These are phyloP conservation scores for Synodontis membranacea DNA, from an alignment of 2,113 vertebrate species.

Conservation along the genomic window DNA sequence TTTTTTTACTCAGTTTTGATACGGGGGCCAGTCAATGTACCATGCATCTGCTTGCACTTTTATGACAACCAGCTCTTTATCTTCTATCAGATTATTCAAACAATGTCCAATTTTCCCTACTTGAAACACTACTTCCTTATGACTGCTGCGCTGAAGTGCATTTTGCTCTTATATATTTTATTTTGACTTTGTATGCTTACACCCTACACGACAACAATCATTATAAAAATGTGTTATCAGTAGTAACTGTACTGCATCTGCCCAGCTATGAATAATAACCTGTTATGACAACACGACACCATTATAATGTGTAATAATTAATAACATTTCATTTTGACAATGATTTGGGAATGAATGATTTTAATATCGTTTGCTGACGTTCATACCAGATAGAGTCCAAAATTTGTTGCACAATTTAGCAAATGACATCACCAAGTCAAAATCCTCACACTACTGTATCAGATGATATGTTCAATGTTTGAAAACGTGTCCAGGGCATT, in stretches of 20 bases:
- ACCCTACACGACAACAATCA: neutral
- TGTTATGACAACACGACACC: neutral
- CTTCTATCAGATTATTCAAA: constrained; percentile 39
- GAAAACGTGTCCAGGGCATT: neutral
- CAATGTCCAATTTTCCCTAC: constrained; percentile 42
- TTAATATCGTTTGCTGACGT: neutral
- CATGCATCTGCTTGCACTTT: constrained; percentile 29
- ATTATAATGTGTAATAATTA: neutral
- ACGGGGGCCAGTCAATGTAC: neutral
- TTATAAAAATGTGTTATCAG: neutral
- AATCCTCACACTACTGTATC: too few relatives aligned
- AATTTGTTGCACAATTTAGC: neutral
- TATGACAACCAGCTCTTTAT: constrained; percentile 45
- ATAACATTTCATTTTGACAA: neutral
- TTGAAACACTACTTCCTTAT: constrained; percentile 58
- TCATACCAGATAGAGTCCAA: neutral
- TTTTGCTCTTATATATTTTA: too few relatives aligned
- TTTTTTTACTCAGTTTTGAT: constrained; percentile 6
- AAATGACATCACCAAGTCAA: neutral
- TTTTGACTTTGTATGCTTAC: too few relatives aligned
- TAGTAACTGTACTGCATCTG: too few relatives aligned
- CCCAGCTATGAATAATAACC: neutral
- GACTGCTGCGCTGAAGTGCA: constrained; percentile 53
- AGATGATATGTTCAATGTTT: neutral
- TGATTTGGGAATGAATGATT: neutral